Base-by-base conservation (phyloP, 2,797 vertebrate genomes). In the Strix occidentalis region DNA sequence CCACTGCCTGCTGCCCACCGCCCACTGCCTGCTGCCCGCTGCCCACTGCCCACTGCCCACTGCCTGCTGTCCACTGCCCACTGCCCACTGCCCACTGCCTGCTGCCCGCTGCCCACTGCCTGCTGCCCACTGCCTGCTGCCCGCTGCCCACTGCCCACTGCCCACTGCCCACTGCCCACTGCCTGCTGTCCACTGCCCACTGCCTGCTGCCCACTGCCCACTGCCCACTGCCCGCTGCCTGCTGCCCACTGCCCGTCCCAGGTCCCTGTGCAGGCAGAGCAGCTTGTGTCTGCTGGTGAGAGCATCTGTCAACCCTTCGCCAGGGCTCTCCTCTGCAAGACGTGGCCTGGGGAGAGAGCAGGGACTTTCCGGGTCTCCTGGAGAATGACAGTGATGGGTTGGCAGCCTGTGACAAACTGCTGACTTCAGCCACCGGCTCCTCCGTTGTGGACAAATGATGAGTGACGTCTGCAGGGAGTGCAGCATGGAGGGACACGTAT, bases 271-370 rank as follows among this genome's bases (percentile, higher is more conserved):
- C 60, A 16, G 41, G 60, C 51, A 65, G 51, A 28, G 13, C 3
- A 16, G 15, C 6, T 35, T 0, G 1, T 3, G 9, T 24, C 61
- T 66, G 53, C 63, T 16, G 25, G 16, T 0, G 1, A 20, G 53
- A 7, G 70, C 35, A 13, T 11, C 43, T 2, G 58, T 28, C 29
- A 6, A 4, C 19, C 13, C 51, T 39, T 19, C 2, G 8, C 29
- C 61, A 29, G 4, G 3, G 41, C n/a, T 50, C 35, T 33, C 13
- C 37, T 35, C 15, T 13, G 61, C 25, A 9, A 29, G n/a, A 7
- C 10, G 29, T 16, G 48, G 7, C 18, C 20, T 16, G 9, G 28
- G 46, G 48, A 45, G 39, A 31, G 5, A 18, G 23, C 41, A 31
- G 4, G 1, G 86, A 10, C n/a, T 14, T 41, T 28, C 16, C 31